Conservation (phyloP, 2,888 invertebrate species). For the Prionchulus punctatus region DNA sequence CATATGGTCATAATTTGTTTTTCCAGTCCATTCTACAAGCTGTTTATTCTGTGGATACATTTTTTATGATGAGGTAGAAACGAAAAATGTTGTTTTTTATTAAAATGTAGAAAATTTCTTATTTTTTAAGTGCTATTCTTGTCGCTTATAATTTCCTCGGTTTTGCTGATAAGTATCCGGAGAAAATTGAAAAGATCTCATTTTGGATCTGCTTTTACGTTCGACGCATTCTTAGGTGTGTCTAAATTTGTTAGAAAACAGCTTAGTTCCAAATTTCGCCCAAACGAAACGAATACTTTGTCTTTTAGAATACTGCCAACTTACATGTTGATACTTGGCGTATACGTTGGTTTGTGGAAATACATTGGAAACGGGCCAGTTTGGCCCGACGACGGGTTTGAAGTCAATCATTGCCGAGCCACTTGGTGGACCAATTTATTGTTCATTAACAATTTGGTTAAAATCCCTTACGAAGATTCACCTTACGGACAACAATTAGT, state of each 20-base stretch:
- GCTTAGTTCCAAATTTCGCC: neutral
- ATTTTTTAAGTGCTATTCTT: neutral
- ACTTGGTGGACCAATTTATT: conserved; percentile 32
- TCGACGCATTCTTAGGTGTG: neutral
- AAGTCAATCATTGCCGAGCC: conserved; percentile 28
- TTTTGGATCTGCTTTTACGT: conserved; percentile 3
- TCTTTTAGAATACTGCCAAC: conserved; percentile 53
- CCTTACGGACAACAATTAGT: too few species aligned
- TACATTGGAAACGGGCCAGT: conserved; percentile 55
- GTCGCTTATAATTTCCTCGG: neutral
- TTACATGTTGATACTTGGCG: conserved; percentile 52
- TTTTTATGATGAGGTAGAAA: conserved; percentile 4
- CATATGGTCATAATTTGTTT: neutral
- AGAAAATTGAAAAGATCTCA: neutral
- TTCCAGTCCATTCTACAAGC: neutral
- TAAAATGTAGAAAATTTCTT: too few species aligned
- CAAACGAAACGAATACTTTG: neutral
- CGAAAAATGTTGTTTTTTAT: neutral
- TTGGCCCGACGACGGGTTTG: conserved; percentile 54
- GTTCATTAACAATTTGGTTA: conserved; percentile 31
- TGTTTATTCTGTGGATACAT: neutral
- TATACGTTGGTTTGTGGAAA: conserved; percentile 55
- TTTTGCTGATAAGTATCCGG: neutral
- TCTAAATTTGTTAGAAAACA: neutral
- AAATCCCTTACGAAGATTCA: too few species aligned